Conservation (phyloP, 2,888 invertebrate species). For the Lissonota sp. region DNA sequence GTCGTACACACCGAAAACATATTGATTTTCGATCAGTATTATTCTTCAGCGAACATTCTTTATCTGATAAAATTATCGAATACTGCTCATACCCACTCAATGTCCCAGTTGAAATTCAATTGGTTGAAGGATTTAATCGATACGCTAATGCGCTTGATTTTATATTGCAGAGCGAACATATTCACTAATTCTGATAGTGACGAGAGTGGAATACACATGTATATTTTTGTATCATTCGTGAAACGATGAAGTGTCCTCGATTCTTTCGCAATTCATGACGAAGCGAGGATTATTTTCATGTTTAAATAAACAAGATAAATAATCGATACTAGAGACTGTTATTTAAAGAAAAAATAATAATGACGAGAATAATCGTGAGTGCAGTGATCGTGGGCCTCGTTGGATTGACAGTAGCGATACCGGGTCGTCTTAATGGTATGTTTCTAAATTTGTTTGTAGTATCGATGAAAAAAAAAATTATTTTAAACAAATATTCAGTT, state of each 20-base stretch:
- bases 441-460: conserved; percentile 40
- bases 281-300: conserved; percentile 14
- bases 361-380: conserved; percentile 65
- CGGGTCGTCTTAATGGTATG: conserved; percentile 77
- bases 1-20: neutral
- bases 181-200: conserved; percentile 12
- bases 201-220: neutral
- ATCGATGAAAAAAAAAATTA: too few species aligned
- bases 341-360: conserved; percentile 29
- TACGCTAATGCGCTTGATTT: too few species aligned
- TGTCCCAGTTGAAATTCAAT: too few species aligned
- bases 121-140: too few species aligned
- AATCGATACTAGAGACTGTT: too few species aligned
- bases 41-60: too few species aligned
- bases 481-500: neutral
- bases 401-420: conserved; percentile 71
- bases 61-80: too few species aligned
- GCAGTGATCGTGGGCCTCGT: conserved; percentile 68
- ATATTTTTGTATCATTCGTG: conserved; percentile 1
- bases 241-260: conserved; percentile 15
- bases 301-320: too few species aligned
- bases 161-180: too few species aligned
- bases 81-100: too few species aligned
- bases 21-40: neutral
- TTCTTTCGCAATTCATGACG: conserved; percentile 27